phyloP scores from a whole-genome alignment of 2,888 invertebrate species.

The Hydroisotoma schaefferi region DNA sequence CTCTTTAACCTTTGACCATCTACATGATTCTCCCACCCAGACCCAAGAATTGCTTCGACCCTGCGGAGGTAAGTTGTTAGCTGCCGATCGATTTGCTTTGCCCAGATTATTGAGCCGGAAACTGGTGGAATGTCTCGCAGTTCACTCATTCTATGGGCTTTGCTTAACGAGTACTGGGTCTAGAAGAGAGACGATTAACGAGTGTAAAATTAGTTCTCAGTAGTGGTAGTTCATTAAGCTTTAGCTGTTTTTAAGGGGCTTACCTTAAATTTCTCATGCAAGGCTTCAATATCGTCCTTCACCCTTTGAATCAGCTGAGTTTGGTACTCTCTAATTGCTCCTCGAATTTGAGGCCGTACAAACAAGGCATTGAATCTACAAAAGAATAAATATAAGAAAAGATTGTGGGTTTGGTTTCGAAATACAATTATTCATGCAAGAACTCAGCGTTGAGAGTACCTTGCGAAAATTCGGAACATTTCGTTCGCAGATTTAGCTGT shows the following conservation, averaged over 20 bases:
- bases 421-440: neutral
- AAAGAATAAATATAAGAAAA: too few relatives aligned
- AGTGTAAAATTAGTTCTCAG: neutral
- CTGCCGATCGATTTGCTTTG: slow-evolving; percentile 96
- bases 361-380: slow-evolving; percentile 92
- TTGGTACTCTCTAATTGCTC: slow-evolving; percentile 98
- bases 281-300: slow-evolving; percentile 95
- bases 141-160: slow-evolving; percentile 84
- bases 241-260: neutral
- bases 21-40: slow-evolving; percentile 91
- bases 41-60: slow-evolving; percentile 94
- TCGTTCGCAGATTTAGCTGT: slow-evolving; percentile 99
- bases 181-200: slow-evolving; percentile 50
- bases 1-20: slow-evolving; percentile 93
- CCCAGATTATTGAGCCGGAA: slow-evolving; percentile 98
- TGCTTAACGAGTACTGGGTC: slow-evolving; percentile 93
- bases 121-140: slow-evolving; percentile 94
- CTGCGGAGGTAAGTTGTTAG: slow-evolving; percentile 91
- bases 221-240: neutral
- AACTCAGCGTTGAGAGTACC: neutral
- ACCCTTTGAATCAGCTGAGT: slow-evolving; percentile 98
- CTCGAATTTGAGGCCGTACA: slow-evolving; percentile 96
- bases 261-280: slow-evolving; percentile 99
- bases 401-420: neutral
- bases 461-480: slow-evolving; percentile 90